These are phyloP conservation scores for Sphyrna mokarran DNA, from an alignment of 2,113 vertebrate genomes.

Conservation along the genomic window DNA sequence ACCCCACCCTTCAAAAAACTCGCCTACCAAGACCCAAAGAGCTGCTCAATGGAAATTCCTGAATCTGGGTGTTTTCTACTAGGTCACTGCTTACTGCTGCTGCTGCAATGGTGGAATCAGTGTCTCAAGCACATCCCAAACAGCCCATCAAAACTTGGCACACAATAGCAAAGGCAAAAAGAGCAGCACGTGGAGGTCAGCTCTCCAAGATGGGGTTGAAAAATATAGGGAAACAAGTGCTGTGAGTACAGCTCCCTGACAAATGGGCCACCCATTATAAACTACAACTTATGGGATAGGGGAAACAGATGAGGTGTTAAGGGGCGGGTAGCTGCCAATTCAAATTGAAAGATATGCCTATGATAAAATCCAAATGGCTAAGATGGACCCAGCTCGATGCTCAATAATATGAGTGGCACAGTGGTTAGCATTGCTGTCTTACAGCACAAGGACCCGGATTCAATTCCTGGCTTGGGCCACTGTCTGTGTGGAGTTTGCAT, in stretches of 20 bases:
- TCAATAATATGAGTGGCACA: too few relatives aligned
- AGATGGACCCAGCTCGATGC: neutral
- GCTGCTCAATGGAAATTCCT: neutral
- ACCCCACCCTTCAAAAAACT: neutral
- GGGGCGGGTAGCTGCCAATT: neutral
- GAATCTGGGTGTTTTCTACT: neutral
- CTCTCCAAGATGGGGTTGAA: neutral
- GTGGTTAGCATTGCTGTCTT: too few relatives aligned
- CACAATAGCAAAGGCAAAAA: neutral
- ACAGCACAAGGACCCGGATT: too few relatives aligned
- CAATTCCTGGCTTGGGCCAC: too few relatives aligned
- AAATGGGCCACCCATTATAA: neutral
- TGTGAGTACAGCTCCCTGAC: neutral
- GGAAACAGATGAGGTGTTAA: neutral
- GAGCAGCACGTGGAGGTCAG: neutral
- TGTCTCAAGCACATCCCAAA: neutral
- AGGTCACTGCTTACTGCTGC: neutral
- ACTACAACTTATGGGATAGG: neutral
- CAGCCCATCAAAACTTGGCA: neutral
- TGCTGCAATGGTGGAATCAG: neutral
- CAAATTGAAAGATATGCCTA: neutral
- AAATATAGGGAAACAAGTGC: neutral
- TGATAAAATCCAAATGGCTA: neutral
- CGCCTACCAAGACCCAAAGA: too few relatives aligned
- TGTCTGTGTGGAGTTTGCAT: too few relatives aligned